These are phyloP conservation scores for Monoplex corrugatus DNA, from an alignment of 2,888 invertebrate genomes.

Conservation along the genomic window DNA sequence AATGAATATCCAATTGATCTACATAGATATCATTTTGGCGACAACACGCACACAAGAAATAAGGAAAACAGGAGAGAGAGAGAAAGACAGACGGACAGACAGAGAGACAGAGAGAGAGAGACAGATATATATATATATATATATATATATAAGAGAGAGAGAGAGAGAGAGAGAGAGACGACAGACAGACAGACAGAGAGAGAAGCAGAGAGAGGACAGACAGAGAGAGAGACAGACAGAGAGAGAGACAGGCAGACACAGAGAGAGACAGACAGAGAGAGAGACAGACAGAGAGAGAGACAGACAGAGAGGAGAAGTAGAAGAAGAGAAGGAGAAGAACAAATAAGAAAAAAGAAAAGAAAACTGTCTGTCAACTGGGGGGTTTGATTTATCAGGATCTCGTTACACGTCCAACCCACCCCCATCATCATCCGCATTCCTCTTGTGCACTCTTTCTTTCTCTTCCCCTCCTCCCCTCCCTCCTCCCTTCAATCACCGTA, in stretches of 20 bases:
- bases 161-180: background rate
- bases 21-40: no score
- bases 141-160: background rate
- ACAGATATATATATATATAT: no score
- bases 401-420: no score
- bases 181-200: background rate
- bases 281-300: background rate
- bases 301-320: background rate
- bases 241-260: background rate
- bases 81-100: background rate
- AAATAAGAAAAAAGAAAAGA: background rate
- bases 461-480: no score
- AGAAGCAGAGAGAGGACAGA: background rate
- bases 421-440: no score
- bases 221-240: background rate
- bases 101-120: conserved; percentile 28
- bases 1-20: no score
- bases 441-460: no score
- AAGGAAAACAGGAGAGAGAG: no score
- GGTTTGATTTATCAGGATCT: no score
- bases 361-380: no score
- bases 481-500: no score
- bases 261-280: background rate
- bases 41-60: no score
- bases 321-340: conserved; percentile 24